These are phyloP conservation scores for Cheilosia impressa DNA, from an alignment of 2,888 invertebrate species.

Conservation along the genomic window DNA sequence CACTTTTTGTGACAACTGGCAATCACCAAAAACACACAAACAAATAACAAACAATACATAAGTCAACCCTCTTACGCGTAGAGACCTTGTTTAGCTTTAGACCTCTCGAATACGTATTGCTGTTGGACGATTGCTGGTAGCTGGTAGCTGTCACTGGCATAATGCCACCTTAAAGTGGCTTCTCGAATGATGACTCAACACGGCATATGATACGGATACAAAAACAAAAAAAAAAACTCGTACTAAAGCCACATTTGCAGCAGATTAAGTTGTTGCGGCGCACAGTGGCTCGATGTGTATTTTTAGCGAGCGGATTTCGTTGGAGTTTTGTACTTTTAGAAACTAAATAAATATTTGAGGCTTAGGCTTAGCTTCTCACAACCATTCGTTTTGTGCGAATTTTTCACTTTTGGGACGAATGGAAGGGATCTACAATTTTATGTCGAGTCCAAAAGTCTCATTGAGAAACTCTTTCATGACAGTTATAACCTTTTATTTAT, in stretches of 20 bases:
- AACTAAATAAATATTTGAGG: too few relatives aligned
- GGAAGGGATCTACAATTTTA: too few relatives aligned
- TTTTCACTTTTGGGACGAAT: too few relatives aligned
- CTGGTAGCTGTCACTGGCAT: background rate
- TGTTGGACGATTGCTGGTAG: background rate
- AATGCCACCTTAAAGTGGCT: background rate
- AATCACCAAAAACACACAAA: background rate
- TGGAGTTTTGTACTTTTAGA: too few relatives aligned
- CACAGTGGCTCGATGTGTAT: too few relatives aligned
- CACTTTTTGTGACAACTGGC: conserved; percentile 3
- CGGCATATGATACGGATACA: background rate
- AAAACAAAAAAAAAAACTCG: background rate
- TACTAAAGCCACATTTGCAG: background rate
- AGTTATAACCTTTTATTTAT: too few relatives aligned
- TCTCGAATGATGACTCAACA: conserved; percentile 9
- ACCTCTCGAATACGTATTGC: conserved; percentile 1
- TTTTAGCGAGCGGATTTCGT: too few relatives aligned
- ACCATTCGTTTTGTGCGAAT: too few relatives aligned
- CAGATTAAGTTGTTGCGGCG: background rate
- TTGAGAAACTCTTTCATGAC: too few relatives aligned
- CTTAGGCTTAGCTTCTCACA: too few relatives aligned
- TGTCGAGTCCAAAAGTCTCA: too few relatives aligned
- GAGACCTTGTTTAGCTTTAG: background rate
- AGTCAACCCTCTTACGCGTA: conserved; percentile 8
- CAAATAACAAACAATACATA: background rate